Conservation (phyloP, 1,140 invertebrate genomes). For the Drosophila seguyi region DNA sequence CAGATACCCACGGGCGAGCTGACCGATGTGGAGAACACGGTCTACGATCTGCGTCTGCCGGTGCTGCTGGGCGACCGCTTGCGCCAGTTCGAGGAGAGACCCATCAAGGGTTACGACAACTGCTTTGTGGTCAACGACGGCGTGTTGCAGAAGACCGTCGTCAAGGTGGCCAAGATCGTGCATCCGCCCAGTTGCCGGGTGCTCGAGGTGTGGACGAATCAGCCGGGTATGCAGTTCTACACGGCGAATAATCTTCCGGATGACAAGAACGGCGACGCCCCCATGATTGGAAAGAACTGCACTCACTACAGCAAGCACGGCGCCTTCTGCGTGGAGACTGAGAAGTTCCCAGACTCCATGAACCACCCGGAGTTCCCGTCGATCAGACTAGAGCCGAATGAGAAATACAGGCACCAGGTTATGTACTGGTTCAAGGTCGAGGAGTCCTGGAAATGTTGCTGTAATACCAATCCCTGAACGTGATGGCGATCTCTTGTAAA, state of each 20-base stretch:
- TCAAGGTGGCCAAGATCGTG: conserved; percentile 85
- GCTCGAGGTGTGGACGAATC: conserved; percentile 92
- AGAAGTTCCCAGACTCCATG: conserved; percentile 95
- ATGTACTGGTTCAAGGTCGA: conserved; percentile 87
- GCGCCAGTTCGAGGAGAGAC: conserved; percentile 67
- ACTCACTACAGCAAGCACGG: conserved; percentile 87
- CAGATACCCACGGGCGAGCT: conserved; percentile 93
- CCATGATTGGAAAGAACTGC: conserved; percentile 68
- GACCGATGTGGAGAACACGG: conserved; percentile 87
- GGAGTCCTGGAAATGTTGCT: conserved; percentile 85
- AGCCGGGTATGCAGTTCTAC: conserved; percentile 96
- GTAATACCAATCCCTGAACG: conserved; percentile 31
- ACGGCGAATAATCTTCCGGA: conserved; percentile 92
- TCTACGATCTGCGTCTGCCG: conserved; percentile 90
- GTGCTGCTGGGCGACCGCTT: conserved; percentile 86
- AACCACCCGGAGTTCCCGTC: conserved; percentile 87
- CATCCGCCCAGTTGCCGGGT: conserved; percentile 90
- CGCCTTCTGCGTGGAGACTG: conserved; percentile 95
- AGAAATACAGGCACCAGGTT: conserved; percentile 88
- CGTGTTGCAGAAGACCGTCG: conserved; percentile 3
- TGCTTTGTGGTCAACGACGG: conserved; percentile 89
- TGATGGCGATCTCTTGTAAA: conserved; percentile 18
- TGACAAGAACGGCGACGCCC: conserved; percentile 72
- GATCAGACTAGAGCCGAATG: conserved; percentile 87
- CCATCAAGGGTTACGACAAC: conserved; percentile 89